Conservation (phyloP, 1,140 invertebrate genomes). For the Diploscapter pachys region DNA sequence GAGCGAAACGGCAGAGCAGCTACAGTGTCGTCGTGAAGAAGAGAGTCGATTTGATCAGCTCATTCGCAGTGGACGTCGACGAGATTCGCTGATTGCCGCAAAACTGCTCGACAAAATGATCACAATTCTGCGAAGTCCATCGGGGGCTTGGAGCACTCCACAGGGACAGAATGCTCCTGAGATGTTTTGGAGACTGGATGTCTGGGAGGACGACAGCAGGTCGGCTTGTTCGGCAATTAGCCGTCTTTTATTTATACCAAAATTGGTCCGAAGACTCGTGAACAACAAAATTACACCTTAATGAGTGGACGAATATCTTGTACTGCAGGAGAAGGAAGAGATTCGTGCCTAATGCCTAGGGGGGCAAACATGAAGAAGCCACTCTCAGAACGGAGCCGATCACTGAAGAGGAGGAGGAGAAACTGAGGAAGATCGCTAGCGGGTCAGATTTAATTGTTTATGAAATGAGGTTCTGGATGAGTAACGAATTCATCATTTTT, state of each 20-base stretch:
- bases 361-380: constrained; percentile 73
- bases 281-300: no score
- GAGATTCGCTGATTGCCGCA: constrained; percentile 86
- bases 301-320: no score
- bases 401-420: constrained; percentile 25
- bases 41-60: constrained; percentile 94
- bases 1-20: constrained; percentile 75
- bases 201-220: constrained; percentile 94
- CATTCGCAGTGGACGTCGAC: constrained; percentile 84
- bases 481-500: background rate
- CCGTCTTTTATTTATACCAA: no score
- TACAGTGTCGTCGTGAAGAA: constrained; percentile 83
- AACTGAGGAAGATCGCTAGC: constrained; percentile 14
- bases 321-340: constrained; percentile 74
- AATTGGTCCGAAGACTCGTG: no score
- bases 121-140: constrained; percentile 87
- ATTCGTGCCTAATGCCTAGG: constrained; percentile 88
- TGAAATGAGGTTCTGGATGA: background rate
- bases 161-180: constrained; percentile 49
- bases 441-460: background rate
- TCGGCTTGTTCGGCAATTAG: no score
- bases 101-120: constrained; percentile 84
- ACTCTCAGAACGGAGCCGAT: constrained; percentile 10
- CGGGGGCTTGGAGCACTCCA: constrained; percentile 74
- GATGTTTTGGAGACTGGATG: constrained; percentile 91